Conservation (phyloP, 2,888 invertebrate species). For the Lithophane socia region DNA sequence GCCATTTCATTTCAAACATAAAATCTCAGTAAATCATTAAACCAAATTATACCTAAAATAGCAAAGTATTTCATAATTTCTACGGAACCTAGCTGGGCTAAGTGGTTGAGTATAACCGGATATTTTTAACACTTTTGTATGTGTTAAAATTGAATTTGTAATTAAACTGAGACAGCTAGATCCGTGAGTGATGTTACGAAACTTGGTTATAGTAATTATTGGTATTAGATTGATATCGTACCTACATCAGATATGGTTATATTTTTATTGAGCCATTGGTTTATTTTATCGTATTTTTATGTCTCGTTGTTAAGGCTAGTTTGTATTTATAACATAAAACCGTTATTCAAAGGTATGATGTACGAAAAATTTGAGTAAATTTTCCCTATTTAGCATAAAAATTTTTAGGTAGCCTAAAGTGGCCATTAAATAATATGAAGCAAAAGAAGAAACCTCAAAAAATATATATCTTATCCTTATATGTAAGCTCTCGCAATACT, state of each 20-base stretch:
- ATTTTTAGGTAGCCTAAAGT: neutral
- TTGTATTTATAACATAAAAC: neutral
- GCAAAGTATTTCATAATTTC: conserved; percentile 44
- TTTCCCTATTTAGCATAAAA: neutral
- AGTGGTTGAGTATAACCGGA: conserved; percentile 60
- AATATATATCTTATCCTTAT: neutral
- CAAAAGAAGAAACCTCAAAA: neutral
- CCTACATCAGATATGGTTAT: conserved; percentile 1
- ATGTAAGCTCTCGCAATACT: conserved; percentile 10
- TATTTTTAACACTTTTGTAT: conserved; percentile 48
- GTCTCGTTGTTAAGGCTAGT: neutral
- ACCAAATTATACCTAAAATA: conserved; percentile 23
- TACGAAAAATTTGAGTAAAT: neutral
- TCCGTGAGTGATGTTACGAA: conserved; percentile 46
- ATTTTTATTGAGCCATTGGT: conserved; percentile 4
- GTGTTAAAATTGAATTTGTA: conserved; percentile 48
- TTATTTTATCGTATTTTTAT: conserved; percentile 13
- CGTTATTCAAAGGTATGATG: neutral
- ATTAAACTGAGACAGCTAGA: conserved; percentile 39
- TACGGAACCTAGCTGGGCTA: conserved; percentile 41
- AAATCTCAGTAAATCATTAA: conserved; percentile 17
- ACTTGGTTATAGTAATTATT: conserved; percentile 17
- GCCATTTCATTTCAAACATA: conserved; percentile 2
- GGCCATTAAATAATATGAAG: neutral
- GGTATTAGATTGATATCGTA: conserved; percentile 12